Evolutionary conservation across 2,888 invertebrate genomes (phyloP), one percentile per base, ranked within the genome.

Genomic region (Conops quadrifasciatus): DNA sequence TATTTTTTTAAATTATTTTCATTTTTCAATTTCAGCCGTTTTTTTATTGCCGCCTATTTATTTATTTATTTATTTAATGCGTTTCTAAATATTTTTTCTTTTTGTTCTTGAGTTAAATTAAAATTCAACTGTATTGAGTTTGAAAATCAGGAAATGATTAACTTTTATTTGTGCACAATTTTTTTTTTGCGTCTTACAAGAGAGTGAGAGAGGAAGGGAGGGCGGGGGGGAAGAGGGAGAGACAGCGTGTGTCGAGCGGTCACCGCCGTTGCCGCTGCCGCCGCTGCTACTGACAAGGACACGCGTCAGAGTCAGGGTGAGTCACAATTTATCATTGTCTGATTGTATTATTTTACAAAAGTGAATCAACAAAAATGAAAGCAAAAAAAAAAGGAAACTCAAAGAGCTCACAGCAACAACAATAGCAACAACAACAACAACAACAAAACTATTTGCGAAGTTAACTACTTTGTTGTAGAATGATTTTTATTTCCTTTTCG

Each of bases 401-500:
- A 36, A 36, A 36, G 9, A 4, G 36, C 9, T 36, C 36, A 7
- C 36, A 36, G 9, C 36, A 9, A 36, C 4, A 36, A 36, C 36
- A 36, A 36, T 9, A 36, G 9, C 9, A 36, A 36, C 36, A 36
- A 36, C 4, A 36, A 9, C 36, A 36, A 36, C 36, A n/a, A n/a
- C n/a, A n/a, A n/a, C n/a, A n/a, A n/a, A n/a, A n/a, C n/a, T n/a
- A n/a, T n/a, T n/a, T 36, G 9, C 36, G 36, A 36, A 36, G 9
- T 36, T 36, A 9, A 36, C 9, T 36, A 36, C 9, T 36, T 36
- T 36, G 9, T 36, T 36, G 36, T 36, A 36, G 36, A 36, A 36
- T 36, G 9, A 36, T 72, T 45, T 68, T 71, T 72, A 49, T 36
- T 65, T 72, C 65, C 58, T 67, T 47, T 60, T 24, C 36, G 47